Base-by-base conservation (phyloP, 2,888 invertebrate genomes). In the Pristionchus fissidentatus region DNA sequence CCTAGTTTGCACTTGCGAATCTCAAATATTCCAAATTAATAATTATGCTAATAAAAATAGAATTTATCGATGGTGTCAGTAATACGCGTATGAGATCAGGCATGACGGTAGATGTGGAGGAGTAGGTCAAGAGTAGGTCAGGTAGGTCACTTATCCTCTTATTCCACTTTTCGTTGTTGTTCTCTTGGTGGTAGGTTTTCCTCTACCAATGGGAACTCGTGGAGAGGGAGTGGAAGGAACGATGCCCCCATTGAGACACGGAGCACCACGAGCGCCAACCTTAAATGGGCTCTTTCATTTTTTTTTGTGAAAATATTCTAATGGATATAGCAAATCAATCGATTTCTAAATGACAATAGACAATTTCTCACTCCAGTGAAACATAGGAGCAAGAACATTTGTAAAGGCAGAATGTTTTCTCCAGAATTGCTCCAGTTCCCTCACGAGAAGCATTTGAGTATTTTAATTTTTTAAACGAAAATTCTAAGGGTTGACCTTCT, bases 401-500 rank as follows among this genome's bases (percentile, higher is more conserved):
- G n/a, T n/a, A 55, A 55, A 4, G 15, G 4, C 13, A 55, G 55
- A 55, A 55, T 55, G 8, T 4, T 22, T 15, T 7, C 10, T 55
- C 22, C 7, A 22, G 55, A 55, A 55, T 15, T 19, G 7, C 8
- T 55, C n/a, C n/a, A n/a, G n/a, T 19, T 38, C 22, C 3, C 22
- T 22, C 41, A n/a, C n/a, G n/a, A n/a, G n/a, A n/a, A n/a, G n/a
- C n/a, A n/a, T n/a, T n/a, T n/a, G n/a, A n/a, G n/a, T n/a, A n/a
- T n/a, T n/a, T n/a, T n/a, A n/a, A n/a, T n/a, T n/a, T n/a, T n/a
- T n/a, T n/a, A n/a, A n/a, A n/a, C n/a, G n/a, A n/a, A n/a, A n/a
- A n/a, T n/a, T n/a, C 60, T 26, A 7, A 19, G 8, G 8, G 22
- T 26, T 78, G 8, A 79, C 79, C 79, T 57, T 86, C 80, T 90